Evolutionary conservation across 2,888 invertebrate genomes (phyloP), one percentile per base, ranked within the genome.

Genomic region (Scaptomyza caliginosa): DNA sequence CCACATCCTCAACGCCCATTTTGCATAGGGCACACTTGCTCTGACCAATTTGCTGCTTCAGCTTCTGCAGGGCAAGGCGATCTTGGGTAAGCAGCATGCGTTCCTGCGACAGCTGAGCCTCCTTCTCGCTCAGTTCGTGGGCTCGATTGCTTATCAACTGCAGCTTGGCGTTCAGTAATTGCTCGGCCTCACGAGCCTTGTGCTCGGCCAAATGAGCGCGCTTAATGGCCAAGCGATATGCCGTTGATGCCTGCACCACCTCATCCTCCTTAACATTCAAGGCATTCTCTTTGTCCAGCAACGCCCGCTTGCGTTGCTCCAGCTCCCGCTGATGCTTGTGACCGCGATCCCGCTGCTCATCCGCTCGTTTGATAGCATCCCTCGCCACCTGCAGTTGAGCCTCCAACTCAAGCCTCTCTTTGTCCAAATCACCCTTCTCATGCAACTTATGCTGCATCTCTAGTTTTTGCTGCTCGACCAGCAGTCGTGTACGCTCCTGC

Each of bases 21-120:
- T 88, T 88, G 59, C 91, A 91, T 1, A 92, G 78, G n/a, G 90
- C 86, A 34, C 91, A 91, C 45, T 89, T 89, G 42, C 89, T 86
- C 10, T 86, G 85, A 1, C 62, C 36, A 7, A 91, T 63, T 52
- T 86, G 86, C 16, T 79, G 66, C 55, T 88, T 89, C 0, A 89
- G 32, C 42, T 88, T 88, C 24, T 91, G 89, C 28, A 92, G 17
- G 3, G 88, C 77, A 3, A 91, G 82, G 21, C 91, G 91, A 62
- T 92, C 91, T 55, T 90, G 89, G 0, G 90, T 83, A 3, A 92
- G 55, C 0, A 88, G 60, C 34, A 91, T 67, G 23, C 91, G 88
- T 38, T 91, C 91, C 65, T 90, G 89, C 0, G 91, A 90, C 16
- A 92, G 51, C 40, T 86, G 88, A 0, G 89, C 71, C 68, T 92